Base-by-base conservation (phyloP, 2,113 vertebrate genomes). In the Tyrannus savana region DNA sequence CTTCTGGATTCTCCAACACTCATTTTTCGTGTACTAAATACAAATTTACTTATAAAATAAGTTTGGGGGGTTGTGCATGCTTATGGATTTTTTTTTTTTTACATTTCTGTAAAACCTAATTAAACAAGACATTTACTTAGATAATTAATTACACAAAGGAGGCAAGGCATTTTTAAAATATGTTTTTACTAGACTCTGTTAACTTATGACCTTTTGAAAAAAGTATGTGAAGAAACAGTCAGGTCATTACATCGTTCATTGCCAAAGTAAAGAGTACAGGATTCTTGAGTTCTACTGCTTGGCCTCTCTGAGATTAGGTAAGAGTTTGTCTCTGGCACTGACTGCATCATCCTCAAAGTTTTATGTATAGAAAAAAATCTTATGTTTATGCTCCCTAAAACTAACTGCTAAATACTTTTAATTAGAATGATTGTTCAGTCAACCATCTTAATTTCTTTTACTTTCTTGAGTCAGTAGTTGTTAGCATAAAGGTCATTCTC, bases 261-360 rank as follows among this genome's bases (percentile, higher is more conserved):
- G 97, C 93, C 97, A 92, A 89, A 97, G 94, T 79, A 97, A 97
- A n/a, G 97, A 98, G 84, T 97, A 96, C 67, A 79, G 47, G 56
- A 95, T 98, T 31, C 81, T 97, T 74, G 89, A 97, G 63, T 80
- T 33, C 89, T 97, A 58, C 93, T 98, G n/a, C 92, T 98, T 79
- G 97, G 98, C 59, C 87, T 98, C 23, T 97, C 97, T 64, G 95
- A 98, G 68, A 97, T 94, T 24, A 97, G 97, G 97, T 98, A 78
- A 93, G 78, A 82, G 46, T 73, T 95, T 80, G 30, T 84, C 58
- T 90, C 63, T 86, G 49, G 25, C n/a, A 49, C 18, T 76, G 37
- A 58, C 59, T 92, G 46, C 44, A 17, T 62, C 55, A 67, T 85
- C 46, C 74, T 82, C 24, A 5, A 63, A 59, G 23, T 66, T 87